These are phyloP conservation scores for Caretta caretta DNA, from an alignment of 2,113 vertebrate genomes.

Conservation along the genomic window DNA sequence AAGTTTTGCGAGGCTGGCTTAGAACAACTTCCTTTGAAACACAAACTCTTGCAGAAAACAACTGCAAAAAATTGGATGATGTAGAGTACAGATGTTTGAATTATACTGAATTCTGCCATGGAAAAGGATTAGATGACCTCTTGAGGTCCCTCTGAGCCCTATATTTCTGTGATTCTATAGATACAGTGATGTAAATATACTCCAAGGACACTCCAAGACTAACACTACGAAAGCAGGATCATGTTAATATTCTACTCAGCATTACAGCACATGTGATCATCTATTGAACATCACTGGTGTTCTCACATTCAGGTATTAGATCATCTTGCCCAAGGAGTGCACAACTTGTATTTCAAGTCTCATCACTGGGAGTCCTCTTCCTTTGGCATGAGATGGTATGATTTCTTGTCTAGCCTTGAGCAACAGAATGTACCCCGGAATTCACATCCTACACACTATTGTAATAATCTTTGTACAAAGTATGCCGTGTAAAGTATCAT, in stretches of 20 bases:
- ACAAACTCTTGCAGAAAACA: background rate
- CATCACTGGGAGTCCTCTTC: background rate
- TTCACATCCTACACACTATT: too few relatives aligned
- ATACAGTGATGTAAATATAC: background rate
- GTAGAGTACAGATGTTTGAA: background rate
- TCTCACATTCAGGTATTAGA: background rate
- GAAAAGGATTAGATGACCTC: too few relatives aligned
- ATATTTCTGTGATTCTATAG: too few relatives aligned
- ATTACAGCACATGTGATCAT: too few relatives aligned
- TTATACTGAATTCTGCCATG: too few relatives aligned
- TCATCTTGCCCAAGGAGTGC: background rate
- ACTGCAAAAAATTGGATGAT: background rate
- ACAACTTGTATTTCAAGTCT: background rate
- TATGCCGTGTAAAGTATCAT: too few relatives aligned
- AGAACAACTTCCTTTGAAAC: background rate
- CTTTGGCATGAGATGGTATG: background rate
- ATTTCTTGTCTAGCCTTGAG: background rate
- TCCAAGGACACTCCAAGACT: background rate
- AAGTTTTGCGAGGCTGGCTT: background rate
- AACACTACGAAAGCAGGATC: background rate
- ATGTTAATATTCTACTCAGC: background rate
- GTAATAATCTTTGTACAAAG: too few relatives aligned
- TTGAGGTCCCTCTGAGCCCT: too few relatives aligned
- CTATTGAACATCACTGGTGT: background rate
- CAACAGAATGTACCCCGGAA: too few relatives aligned